Conservation (phyloP, 1,140 invertebrate genomes). For the Sycobia sp. region DNA sequence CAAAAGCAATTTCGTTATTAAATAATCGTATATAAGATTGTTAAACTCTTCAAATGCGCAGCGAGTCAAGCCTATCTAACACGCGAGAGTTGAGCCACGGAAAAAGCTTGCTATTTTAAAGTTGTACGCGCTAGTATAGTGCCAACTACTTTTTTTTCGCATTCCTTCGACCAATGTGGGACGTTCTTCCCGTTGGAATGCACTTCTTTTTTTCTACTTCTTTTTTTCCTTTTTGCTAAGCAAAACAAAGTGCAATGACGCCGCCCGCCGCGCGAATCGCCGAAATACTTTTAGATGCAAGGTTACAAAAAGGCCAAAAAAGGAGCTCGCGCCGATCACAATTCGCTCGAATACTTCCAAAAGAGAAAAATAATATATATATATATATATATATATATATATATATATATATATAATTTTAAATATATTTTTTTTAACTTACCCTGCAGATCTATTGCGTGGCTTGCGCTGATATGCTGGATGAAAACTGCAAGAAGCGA, state of each 20-base stretch:
- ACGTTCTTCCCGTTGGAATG: conserved; percentile 21
- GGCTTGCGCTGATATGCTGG: background rate
- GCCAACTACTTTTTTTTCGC: conserved; percentile 28
- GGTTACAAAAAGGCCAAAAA: background rate
- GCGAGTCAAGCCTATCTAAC: no score
- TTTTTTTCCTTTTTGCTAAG: background rate
- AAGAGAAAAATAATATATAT: no score
- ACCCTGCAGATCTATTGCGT: background rate
- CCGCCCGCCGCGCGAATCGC: conserved; percentile 17
- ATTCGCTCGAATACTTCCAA: no score
- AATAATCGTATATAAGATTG: no score
- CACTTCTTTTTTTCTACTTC: background rate
- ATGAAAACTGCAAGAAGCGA: background rate
- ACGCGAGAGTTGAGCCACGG: background rate
- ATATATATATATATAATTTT: no score
- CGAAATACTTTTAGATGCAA: conserved; percentile 13
- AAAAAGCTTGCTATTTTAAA: conserved; percentile 36
- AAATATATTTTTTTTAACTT: no score
- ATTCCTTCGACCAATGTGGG: conserved; percentile 27
- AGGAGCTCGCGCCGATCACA: no score
- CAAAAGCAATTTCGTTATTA: no score
- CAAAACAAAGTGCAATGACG: conserved; percentile 20
- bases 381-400: no score
- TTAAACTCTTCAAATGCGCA: no score
- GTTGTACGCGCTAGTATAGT: conserved; percentile 12